Conservation (phyloP, 2,888 invertebrate species). For the Leucoma salicis region DNA sequence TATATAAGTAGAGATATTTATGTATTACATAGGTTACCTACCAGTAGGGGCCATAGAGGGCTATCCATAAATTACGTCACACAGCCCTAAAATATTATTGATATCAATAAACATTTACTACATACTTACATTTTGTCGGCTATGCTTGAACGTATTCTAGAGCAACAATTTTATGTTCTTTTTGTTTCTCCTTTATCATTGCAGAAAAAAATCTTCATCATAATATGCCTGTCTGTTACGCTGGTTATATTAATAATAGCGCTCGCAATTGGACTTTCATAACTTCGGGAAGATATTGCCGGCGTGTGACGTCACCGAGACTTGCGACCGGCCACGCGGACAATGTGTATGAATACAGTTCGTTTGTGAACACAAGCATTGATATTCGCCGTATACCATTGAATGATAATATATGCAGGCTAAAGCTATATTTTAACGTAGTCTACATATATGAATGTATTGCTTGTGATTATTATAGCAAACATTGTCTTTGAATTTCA, state of each 20-base stretch:
- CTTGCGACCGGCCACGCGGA: slow-evolving; percentile 30
- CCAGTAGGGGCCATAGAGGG: no score
- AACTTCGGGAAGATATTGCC: slow-evolving; percentile 38
- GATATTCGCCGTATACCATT: slow-evolving; percentile 43
- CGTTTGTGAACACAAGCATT: slow-evolving; percentile 36
- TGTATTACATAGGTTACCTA: no score
- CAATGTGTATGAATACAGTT: slow-evolving; percentile 36
- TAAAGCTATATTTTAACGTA: slow-evolving; percentile 17
- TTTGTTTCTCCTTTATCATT: slow-evolving; percentile 83
- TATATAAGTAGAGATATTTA: no score
- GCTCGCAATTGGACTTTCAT: slow-evolving; percentile 74
- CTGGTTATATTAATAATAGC: slow-evolving; percentile 89
- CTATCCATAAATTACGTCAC: no score
- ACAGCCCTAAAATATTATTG: no score
- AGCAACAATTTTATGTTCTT: slow-evolving; percentile 68
- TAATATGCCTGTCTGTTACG: slow-evolving; percentile 90
- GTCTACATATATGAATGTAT: slow-evolving; percentile 22
- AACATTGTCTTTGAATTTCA: slow-evolving; percentile 21
- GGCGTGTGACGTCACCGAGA: slow-evolving; percentile 40
- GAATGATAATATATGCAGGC: slow-evolving; percentile 24
- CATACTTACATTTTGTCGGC: slow-evolving; percentile 18
- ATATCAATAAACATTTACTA: no score
- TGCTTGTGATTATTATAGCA: slow-evolving; percentile 23
- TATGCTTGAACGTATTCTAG: slow-evolving; percentile 15
- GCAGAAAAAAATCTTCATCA: slow-evolving; percentile 95